Base-by-base conservation (phyloP, 2,797 vertebrate species). In the Bufotes viridis region DNA sequence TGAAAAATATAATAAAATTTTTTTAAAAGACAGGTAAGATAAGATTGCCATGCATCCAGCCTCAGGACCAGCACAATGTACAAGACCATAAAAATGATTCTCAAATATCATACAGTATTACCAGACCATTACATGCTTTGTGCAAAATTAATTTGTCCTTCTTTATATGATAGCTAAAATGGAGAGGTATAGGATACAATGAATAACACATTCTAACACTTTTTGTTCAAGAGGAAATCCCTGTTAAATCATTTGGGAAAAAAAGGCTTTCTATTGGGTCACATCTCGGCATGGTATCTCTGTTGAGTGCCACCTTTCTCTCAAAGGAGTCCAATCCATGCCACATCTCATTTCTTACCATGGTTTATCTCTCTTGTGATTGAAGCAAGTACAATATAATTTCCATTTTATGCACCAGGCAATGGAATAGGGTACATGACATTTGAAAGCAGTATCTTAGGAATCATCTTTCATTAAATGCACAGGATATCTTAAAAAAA, bases 391-490 rank as follows among this genome's bases (percentile, higher is more conserved):
- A 80, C 55, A 63, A 74, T 29, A 88, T 81, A 18, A 85, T 85
- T 85, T 85, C 18, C 29, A 26, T 85, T 85, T 85, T 78, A 84
- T 81, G 74, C 13, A 81, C 76, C 2, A 78, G 22, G 20, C 55
- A 61, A 29, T 74, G 76, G 69, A 85, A 88, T 85, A 42, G 2
- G 29, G 69, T 22, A 42, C 65, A 55, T 81, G 69, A 85, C 82
- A 84, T 84, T 82, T 85, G 82, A 88, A 67, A 88, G 76, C 34
- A 74, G 55, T 78, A 84, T 75, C 87, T 83, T 82, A 75, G 65
- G 81, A 88, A 80, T 24, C 53, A 67, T 81, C 74, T 26, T 79
- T 80, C 58, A 81, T 74, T 85, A 55, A 76, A 61, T 85, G 75
- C 74, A 85, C 24, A 85, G 26, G 75, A 84, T 88, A 80, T 65